These are phyloP conservation scores for Brassicogethes aeneus DNA, from an alignment of 2,888 invertebrate species.

Conservation along the genomic window DNA sequence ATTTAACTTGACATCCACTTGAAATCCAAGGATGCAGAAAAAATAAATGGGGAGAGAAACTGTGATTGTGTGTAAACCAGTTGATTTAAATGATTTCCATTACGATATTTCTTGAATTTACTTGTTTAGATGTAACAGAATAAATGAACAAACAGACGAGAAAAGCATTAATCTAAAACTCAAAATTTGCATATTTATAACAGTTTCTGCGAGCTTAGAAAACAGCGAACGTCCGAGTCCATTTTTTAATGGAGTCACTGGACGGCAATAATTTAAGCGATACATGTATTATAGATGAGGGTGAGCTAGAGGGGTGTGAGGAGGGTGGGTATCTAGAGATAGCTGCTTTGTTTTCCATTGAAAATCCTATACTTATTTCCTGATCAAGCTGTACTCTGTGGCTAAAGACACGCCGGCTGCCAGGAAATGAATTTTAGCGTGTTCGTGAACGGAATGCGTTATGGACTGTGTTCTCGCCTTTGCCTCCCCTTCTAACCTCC, in stretches of 20 bases:
- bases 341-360: slow-evolving; percentile 37
- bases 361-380: slow-evolving; percentile 37
- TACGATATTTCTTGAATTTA: too few relatives aligned
- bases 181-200: too few relatives aligned
- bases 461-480: slow-evolving; percentile 1
- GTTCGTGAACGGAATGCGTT: slow-evolving; percentile 22
- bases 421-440: slow-evolving; percentile 41
- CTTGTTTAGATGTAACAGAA: too few relatives aligned
- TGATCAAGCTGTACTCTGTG: slow-evolving; percentile 31
- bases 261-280: neutral
- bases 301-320: neutral
- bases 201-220: too few relatives aligned
- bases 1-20: too few relatives aligned
- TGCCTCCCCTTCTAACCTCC: neutral
- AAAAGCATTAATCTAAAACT: too few relatives aligned
- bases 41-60: too few relatives aligned
- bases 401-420: slow-evolving; percentile 35
- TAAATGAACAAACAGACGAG: too few relatives aligned
- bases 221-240: too few relatives aligned
- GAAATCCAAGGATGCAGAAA: too few relatives aligned
- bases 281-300: neutral
- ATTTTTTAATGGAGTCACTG: neutral
- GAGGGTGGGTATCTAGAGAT: neutral
- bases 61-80: too few relatives aligned
- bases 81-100: too few relatives aligned